Base-by-base conservation (phyloP, 92 coral and sea anemone genomes). In the Nematostella vectensis region DNA sequence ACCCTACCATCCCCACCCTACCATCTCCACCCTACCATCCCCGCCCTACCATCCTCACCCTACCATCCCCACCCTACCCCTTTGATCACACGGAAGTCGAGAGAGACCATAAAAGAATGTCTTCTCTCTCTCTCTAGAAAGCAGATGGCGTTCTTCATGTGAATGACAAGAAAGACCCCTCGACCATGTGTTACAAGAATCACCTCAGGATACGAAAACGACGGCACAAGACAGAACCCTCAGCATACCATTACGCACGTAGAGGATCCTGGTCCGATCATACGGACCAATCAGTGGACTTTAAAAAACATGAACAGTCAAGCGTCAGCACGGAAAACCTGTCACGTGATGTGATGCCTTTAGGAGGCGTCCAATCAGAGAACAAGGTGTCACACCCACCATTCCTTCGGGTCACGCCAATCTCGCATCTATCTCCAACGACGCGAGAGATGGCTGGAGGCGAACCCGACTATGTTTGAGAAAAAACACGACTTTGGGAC, bases 381-480 rank as follows among this genome's bases (percentile, higher is more conserved):
- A 15, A 25, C 54, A 25, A 58, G 67, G 55, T 29, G 3, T 25
- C 76, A 50, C 67, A 70, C 40, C 67, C 81, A 15, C 62, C 78
- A 17, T 61, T 70, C 26, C 71, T 75, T 30, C 80, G 63, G 21
- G 72, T 75, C n/a, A 62, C 59, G n/a, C 77, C 88, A 2, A 73
- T 85, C 16, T 80, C 94, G 8, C 65, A 62, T 3, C 42, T 85
- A 29, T 68, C 81, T 39, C 71, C 67, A 24, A 82, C 77, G 50
- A 75, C 86, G 21, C 59, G 88, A 25, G 96, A 91, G 33, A 72
- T 87, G 60, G 65, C 80, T 1, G 93, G 94, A 16, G 98, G 98
- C 0, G 65, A 67, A 31, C 93, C 98, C 11, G 96, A 91, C 23
- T 91, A 81, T 48, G 98, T 89, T 22, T 89, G 62, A 80, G 16